Evolutionary conservation across 2,888 invertebrate genomes (phyloP).

Genomic region (Thymelicus acteon): DNA sequence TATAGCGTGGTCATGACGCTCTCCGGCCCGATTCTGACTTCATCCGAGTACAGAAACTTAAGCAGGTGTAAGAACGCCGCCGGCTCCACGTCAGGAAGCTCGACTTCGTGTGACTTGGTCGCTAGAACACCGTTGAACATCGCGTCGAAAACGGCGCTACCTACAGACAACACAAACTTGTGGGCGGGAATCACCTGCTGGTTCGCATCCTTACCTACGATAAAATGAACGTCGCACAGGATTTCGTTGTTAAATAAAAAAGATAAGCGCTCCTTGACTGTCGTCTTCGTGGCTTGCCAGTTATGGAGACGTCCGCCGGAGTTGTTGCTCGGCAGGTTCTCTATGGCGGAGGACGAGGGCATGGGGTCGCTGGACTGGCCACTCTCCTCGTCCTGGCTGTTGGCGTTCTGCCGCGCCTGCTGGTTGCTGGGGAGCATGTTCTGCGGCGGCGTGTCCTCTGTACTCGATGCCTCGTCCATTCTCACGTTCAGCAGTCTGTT

Average conservation of each 20-base stretch:
- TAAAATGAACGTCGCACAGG: constrained; percentile 89
- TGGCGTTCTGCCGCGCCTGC: constrained; percentile 61
- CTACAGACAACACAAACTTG: constrained; percentile 91
- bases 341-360: constrained; percentile 65
- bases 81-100: constrained; percentile 93
- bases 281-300: constrained; percentile 90
- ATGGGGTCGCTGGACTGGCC: constrained; percentile 60
- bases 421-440: constrained; percentile 83
- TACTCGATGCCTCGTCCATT: constrained; percentile 67
- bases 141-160: constrained; percentile 94
- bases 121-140: constrained; percentile 93
- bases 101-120: constrained; percentile 88
- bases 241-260: constrained; percentile 84
- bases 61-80: constrained; percentile 91
- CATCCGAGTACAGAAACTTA: constrained; percentile 91
- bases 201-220: constrained; percentile 89
- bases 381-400: constrained; percentile 65
- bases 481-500: constrained; percentile 69
- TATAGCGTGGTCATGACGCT: constrained; percentile 95
- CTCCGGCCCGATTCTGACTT: constrained; percentile 92
- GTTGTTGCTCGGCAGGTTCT: constrained; percentile 72
- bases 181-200: constrained; percentile 91
- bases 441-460: constrained; percentile 65
- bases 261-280: constrained; percentile 90
- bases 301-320: constrained; percentile 83